phyloP scores from a whole-genome alignment of 53 echinoderm and acorn worm genomes.

The Paracentrotus lividus region DNA sequence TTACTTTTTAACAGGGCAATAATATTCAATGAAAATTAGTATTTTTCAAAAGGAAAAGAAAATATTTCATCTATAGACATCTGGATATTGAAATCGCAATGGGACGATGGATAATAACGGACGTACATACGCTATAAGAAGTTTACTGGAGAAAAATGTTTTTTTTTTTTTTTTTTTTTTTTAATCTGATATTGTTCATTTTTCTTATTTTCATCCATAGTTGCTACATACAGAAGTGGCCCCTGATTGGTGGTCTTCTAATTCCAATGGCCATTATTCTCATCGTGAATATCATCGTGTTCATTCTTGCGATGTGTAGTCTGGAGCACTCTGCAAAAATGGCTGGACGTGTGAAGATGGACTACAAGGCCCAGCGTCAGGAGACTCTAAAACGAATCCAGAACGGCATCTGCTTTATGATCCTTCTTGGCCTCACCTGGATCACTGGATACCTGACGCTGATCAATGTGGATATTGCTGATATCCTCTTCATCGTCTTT shows the following conservation, averaged over 20 bases:
- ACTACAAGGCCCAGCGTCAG: background rate
- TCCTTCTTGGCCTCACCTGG: constrained; percentile 34
- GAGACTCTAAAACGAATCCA: constrained; percentile 1
- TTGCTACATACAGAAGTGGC: constrained; percentile 32
- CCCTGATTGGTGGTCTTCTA: constrained; percentile 10
- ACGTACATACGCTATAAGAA: too few relatives aligned
- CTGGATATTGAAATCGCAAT: too few relatives aligned
- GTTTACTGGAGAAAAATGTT: too few relatives aligned
- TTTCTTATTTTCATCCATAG: background rate
- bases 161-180: too few relatives aligned
- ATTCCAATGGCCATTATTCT: constrained; percentile 28
- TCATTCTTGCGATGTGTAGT: constrained; percentile 10
- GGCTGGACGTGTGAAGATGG: constrained; percentile 6
- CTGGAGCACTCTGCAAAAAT: background rate
- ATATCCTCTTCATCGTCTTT: constrained; percentile 10
- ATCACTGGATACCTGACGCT: constrained; percentile 25
- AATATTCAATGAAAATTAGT: too few relatives aligned
- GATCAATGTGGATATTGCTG: background rate
- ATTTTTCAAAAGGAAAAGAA: too few relatives aligned
- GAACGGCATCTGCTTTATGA: constrained; percentile 20
- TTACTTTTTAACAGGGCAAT: too few relatives aligned
- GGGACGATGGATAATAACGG: too few relatives aligned
- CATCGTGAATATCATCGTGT: background rate
- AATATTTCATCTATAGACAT: too few relatives aligned
- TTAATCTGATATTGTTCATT: too few relatives aligned